phyloP scores from a whole-genome alignment of 2,888 invertebrate species.

The Tipula unca region DNA sequence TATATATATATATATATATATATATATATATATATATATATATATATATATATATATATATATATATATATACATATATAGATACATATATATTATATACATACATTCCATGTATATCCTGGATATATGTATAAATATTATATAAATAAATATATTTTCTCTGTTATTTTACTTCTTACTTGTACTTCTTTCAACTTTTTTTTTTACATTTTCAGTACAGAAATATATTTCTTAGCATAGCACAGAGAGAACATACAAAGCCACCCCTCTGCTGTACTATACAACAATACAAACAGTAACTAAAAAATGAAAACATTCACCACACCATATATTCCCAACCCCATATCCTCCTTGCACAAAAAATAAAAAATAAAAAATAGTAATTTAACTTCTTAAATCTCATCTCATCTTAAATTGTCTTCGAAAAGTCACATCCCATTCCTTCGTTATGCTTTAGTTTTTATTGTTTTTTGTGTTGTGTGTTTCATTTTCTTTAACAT shows the following conservation, averaged over 20 bases:
- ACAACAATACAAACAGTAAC: not conserved
- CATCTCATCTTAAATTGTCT: not conserved
- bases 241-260: not conserved
- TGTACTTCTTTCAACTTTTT: not conserved
- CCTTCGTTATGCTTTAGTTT: slow-evolving; percentile 2
- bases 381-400: not conserved
- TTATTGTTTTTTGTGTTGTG: not conserved
- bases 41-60: not conserved
- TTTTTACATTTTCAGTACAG: not conserved
- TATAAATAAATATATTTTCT: not conserved
- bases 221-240: not conserved
- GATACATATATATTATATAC: too few species aligned
- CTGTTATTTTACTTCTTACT: not conserved
- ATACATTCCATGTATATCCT: not conserved
- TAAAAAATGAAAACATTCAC: not conserved
- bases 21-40: not conserved
- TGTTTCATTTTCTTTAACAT: not conserved
- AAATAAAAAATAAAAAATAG: not conserved
- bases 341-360: not conserved
- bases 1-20: not conserved
- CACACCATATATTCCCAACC: not conserved
- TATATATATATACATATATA: not conserved
- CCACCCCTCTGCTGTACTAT: not conserved
- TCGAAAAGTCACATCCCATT: not conserved
- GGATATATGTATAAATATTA: too few species aligned